Percentiles rank a stretch among this genome's conserved stretches.
Conservation (phyloP, 2,797 vertebrate genomes). For the Pristis pectinata region DNA sequence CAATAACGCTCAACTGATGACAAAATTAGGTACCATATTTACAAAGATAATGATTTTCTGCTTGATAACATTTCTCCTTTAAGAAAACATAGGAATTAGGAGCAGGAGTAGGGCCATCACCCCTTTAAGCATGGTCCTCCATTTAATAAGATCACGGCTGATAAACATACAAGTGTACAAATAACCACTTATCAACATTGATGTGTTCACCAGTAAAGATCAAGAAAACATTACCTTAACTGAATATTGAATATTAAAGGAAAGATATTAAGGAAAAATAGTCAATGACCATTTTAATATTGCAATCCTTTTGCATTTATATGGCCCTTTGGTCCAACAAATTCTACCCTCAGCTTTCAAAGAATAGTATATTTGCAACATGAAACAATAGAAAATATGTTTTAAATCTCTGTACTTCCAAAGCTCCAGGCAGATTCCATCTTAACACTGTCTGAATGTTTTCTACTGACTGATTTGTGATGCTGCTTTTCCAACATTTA, state of each 20-base stretch:
- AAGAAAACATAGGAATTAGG: neutral
- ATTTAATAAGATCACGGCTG: too few relatives aligned
- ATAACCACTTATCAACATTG: neutral
- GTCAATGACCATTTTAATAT: neutral
- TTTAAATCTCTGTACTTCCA: too few relatives aligned
- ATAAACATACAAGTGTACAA: neutral
- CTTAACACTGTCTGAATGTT: too few relatives aligned
- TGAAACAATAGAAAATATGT: too few relatives aligned
- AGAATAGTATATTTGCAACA: too few relatives aligned
- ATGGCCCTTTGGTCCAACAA: neutral
- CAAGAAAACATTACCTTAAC: neutral
- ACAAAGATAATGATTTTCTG: neutral
- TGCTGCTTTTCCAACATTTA: too few relatives aligned
- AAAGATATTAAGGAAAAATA: neutral
- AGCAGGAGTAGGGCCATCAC: too few relatives aligned
- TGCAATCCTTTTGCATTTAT: neutral
- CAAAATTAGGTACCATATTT: neutral
- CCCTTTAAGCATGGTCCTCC: too few relatives aligned
- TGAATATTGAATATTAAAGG: neutral
- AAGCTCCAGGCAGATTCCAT: too few relatives aligned
- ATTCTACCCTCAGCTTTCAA: neutral
- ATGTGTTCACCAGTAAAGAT: neutral
- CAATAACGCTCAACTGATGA: neutral
- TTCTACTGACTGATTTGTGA: too few relatives aligned
- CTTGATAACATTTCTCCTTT: neutral